Base-by-base conservation (phyloP, 1,140 invertebrate species). In the Drosophila sproati region DNA sequence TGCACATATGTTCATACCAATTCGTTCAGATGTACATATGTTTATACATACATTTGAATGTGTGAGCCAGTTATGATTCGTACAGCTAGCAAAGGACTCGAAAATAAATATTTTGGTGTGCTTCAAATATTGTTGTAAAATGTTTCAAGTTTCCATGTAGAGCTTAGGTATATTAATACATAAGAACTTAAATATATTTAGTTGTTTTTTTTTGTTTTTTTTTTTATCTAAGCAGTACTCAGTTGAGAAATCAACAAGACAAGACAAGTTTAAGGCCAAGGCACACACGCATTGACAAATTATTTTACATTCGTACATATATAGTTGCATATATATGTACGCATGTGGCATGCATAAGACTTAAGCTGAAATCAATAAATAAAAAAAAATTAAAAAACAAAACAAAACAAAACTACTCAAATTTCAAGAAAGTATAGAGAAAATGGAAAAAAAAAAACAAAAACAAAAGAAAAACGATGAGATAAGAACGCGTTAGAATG, bases 401-500 rank as follows among this genome's bases (percentile, higher is more conserved):
- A 20, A 20, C 20, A 20, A 20, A 20, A 20, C 20, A 20, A 20
- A 20, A 20, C 20, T 20, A 20, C 20, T 20, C 20, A 20, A 48
- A 66, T 52, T 54, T 52, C 28, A 61, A 31, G 10, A 29, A 47
- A 59, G n/a, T 45, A 70, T 29, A 45, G 20, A 48, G 37, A 41
- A 43, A 54, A 62, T 54, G 45, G 4, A 52, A 59, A 43, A 28
- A 61, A 20, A 20, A 52, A 63, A 43, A 31, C 56, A 12, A 12
- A 12, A 12, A 12, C 0, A 12, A 12, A 12, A 12, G 12, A 47
- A 10, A 39, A 43, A 43, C 10, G 3, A n/a, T 43, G 54, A 39
- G 66, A 55, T 61, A 70, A 57, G 41, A 51, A 79, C 51, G 61
- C 69, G 51, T 74, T 85, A 78, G 74, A 86, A 78, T 85, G 82